A percentile compares a stretch with the other conserved stretches of the same genome.
Evolutionary conservation across 2,797 vertebrate genomes (phyloP).

Genomic region (Acanthurus tractus): DNA sequence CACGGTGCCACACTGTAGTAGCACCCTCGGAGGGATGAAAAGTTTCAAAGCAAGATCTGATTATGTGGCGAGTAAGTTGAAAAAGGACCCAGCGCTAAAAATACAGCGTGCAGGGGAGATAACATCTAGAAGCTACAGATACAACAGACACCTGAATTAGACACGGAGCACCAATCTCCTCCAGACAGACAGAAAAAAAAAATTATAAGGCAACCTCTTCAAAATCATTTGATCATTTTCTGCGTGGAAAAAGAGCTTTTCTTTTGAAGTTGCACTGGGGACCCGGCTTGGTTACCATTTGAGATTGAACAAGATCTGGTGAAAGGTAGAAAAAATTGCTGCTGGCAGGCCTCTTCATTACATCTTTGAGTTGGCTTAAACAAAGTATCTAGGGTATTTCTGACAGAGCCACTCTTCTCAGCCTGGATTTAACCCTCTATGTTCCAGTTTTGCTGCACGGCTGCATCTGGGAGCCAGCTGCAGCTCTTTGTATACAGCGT

Average conservation of each 20-base stretch:
- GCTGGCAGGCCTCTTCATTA: slow-evolving; percentile 73
- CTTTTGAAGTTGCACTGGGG: slow-evolving; percentile 66
- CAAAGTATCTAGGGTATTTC: slow-evolving; percentile 66
- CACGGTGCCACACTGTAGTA: slow-evolving; percentile 43
- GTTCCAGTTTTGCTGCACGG: slow-evolving; percentile 56
- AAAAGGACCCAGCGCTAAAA: slow-evolving; percentile 36
- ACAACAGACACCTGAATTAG: slow-evolving; percentile 62
- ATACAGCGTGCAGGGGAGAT: slow-evolving; percentile 44
- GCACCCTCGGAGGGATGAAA: slow-evolving; percentile 34
- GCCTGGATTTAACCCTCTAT: slow-evolving; percentile 65
- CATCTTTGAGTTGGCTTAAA: slow-evolving; percentile 65
- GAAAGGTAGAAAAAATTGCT: slow-evolving; percentile 60
- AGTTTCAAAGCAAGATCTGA: slow-evolving; percentile 66
- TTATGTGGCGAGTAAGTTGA: slow-evolving; percentile 38
- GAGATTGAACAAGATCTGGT: slow-evolving; percentile 73
- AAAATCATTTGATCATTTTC: slow-evolving; percentile 63
- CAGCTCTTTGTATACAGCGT: slow-evolving; percentile 48
- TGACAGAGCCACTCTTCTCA: slow-evolving; percentile 57
- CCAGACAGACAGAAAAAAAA: slow-evolving; percentile 46
- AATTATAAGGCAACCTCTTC: slow-evolving; percentile 57
- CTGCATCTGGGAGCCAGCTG: slow-evolving; percentile 87
- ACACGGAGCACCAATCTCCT: slow-evolving; percentile 48
- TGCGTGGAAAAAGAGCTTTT: slow-evolving; percentile 27
- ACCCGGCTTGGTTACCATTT: slow-evolving; percentile 69
- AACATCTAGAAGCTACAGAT: slow-evolving; percentile 55